Base-by-base conservation (phyloP, 2,113 vertebrate genomes). In the Chamaetylas fuelleborni region DNA sequence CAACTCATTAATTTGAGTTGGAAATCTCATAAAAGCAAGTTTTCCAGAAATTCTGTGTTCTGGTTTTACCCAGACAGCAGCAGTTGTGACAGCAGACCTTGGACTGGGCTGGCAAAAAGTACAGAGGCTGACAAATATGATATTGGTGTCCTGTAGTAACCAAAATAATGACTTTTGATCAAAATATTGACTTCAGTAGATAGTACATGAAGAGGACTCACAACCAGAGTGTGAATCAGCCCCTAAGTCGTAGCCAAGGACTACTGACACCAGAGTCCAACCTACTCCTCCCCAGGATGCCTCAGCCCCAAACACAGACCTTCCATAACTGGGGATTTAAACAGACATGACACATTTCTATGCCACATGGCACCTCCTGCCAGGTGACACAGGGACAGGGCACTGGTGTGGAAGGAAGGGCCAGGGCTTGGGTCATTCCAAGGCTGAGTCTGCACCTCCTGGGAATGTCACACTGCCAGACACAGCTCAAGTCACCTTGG, bases 1-100 rank as follows among this genome's bases (percentile, higher is more conserved):
- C 83, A 74, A 40, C 81, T 93, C 91, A 93, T 92, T 91, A 76
- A 93, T 96, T 91, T 93, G 77, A 45, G 40, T 54, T 97, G 91
- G 89, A 82, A 95, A 95, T 92, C 78, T 92, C 87, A 92, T 93
- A 92, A 91, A 95, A 89, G 40, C 43, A 60, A 76, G 43, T 79
- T 61, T 95, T 95, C 54, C 93, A 92, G 81, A 95, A 95, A 42
- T 87, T 69, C 78, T 51, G 47, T 48, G 48, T 78, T 78, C 88
- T 91, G 56, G 25, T 62, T 94, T 96, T 69, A 91, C 53, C 61
- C 81, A 78, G 83, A 80, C 29, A 76, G 61, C 5, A 0, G 60
- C 77, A 84, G 65, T 38, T 91, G 64, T 50, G 69, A 88, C 77
- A 86, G 47, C 47, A 86, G 86, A 56, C 16, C 60, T 78, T 50